Evolutionary conservation across 2,113 vertebrate species (phyloP).

Genomic region (Anarrhichthys ocellatus): DNA sequence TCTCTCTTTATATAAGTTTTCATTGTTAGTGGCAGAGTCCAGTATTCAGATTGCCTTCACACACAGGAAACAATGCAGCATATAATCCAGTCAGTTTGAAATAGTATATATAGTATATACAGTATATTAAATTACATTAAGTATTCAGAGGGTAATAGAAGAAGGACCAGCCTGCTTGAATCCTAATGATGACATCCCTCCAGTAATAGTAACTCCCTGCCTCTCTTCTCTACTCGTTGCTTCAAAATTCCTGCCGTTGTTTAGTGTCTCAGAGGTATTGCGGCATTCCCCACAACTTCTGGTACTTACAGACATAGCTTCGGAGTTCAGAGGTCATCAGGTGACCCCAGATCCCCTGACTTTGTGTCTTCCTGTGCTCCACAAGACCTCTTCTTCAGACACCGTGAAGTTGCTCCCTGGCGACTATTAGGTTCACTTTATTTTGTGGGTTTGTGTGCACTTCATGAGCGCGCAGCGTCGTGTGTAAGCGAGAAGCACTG

Average conservation of each 20-base stretch:
- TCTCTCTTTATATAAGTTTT: neutral
- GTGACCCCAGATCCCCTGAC: slow-evolving; percentile 47
- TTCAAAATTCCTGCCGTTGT: slow-evolving; percentile 30
- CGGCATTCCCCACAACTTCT: slow-evolving; percentile 31
- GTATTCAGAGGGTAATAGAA: neutral
- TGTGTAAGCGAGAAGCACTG: slow-evolving; percentile 10
- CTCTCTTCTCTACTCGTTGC: slow-evolving; percentile 1
- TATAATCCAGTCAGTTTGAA: neutral
- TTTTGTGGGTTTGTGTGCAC: slow-evolving; percentile 29
- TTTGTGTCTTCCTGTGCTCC: slow-evolving; percentile 36
- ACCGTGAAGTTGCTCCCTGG: slow-evolving; percentile 49
- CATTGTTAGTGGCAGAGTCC: neutral
- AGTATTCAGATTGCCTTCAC: neutral
- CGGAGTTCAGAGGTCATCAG: slow-evolving; percentile 45
- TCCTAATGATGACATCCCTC: neutral
- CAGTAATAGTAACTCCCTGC: slow-evolving; percentile 14
- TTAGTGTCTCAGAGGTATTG: slow-evolving; percentile 59
- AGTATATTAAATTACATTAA: neutral
- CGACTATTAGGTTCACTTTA: slow-evolving; percentile 26
- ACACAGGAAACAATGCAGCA: neutral
- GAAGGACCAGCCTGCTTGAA: neutral
- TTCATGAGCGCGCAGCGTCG: neutral
- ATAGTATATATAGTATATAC: neutral
- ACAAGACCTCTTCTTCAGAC: slow-evolving; percentile 22
- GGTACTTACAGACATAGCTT: slow-evolving; percentile 22